Evolutionary conservation across 2,888 invertebrate species (phyloP).

Genomic region (Caenorhabditis macrosperma): DNA sequence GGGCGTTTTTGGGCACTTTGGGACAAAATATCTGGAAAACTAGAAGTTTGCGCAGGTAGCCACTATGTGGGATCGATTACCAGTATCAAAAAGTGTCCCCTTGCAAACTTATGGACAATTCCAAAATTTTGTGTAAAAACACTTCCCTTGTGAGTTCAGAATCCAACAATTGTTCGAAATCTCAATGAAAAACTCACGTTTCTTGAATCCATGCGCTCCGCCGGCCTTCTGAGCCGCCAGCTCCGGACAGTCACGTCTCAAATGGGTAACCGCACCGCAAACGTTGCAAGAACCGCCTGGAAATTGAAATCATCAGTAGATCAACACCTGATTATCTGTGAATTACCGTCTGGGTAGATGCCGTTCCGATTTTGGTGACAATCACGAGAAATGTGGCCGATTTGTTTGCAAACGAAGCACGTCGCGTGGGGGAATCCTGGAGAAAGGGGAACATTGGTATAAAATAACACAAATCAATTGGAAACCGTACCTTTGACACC

Average conservation of each 20-base stretch:
- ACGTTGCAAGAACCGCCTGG: conserved; percentile 84
- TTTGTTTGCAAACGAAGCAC: conserved; percentile 91
- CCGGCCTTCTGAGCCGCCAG: conserved; percentile 59
- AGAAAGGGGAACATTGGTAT: conserved; percentile 9
- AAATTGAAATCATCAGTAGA: conserved; percentile 70
- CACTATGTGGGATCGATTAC: too few relatives aligned
- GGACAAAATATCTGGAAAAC: too few relatives aligned
- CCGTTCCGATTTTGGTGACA: conserved; percentile 92
- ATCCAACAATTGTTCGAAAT: too few relatives aligned
- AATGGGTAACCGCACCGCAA: conserved; percentile 90
- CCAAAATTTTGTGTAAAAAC: too few relatives aligned
- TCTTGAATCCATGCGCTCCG: conserved; percentile 34
- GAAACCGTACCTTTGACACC: conserved; percentile 64
- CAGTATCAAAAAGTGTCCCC: too few relatives aligned
- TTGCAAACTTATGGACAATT: too few relatives aligned
- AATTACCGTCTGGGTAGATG: conserved; percentile 88
- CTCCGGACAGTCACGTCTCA: conserved; percentile 85
- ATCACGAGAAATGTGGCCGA: conserved; percentile 90
- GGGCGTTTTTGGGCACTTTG: too few relatives aligned
- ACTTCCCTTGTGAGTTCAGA: too few relatives aligned
- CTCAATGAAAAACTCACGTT: conserved; percentile 34
- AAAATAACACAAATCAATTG: not conserved
- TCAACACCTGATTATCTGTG: not conserved
- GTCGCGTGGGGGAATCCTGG: conserved; percentile 88
- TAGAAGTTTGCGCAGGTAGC: too few relatives aligned